Base-by-base conservation (phyloP, 37 sponge, comb jelly and placozoan genomes). In the Spongia lamella region DNA sequence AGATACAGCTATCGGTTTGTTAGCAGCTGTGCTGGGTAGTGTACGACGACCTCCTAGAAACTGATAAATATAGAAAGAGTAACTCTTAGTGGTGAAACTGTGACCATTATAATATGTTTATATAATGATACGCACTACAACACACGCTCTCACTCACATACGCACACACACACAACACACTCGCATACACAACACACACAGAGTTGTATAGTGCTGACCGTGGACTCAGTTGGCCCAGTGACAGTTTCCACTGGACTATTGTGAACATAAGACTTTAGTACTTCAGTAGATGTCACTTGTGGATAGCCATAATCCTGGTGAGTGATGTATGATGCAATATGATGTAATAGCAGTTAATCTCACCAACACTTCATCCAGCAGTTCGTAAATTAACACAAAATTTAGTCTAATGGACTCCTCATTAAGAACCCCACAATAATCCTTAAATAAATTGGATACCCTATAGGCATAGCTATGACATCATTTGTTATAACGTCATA, bases 371-470 rank as follows among this genome's bases (percentile, higher is more conserved):
- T 95, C 96, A 66, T 95, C 96, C 57, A 93, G 65, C 30, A 96
- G 73, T 60, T 96, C 97, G 57, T 96, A 93, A 6, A 93, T 72
- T 0, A 96, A 68, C 1, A 87, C 84, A 75, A 96, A 96, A 72
- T 96, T 96, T 33, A 93, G 82, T 37, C 97, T 64, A 11, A 96
- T 75, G 3, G 94, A 63, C 59, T 96, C 97, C 76, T 96, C 97
- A 69, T 92, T 93, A 22, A 96, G 61, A 11, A 93, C 73, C 29
- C 97, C 97, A 75, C 97, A 96, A 65, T 93, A 96, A 69, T 96
- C 97, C 66, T 96, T 96, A 47, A 92, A 84, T 57, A 96, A 47
- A 0, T 80, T 82, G 17, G 94, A 78, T 13, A 96, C 60, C 61
- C 97, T 93, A 76, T 29, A 21, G 1, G 39, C 11, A 39, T 16